These are phyloP conservation scores for Chironomus striatipennis DNA, from an alignment of 1,140 invertebrate species.

Conservation along the genomic window DNA sequence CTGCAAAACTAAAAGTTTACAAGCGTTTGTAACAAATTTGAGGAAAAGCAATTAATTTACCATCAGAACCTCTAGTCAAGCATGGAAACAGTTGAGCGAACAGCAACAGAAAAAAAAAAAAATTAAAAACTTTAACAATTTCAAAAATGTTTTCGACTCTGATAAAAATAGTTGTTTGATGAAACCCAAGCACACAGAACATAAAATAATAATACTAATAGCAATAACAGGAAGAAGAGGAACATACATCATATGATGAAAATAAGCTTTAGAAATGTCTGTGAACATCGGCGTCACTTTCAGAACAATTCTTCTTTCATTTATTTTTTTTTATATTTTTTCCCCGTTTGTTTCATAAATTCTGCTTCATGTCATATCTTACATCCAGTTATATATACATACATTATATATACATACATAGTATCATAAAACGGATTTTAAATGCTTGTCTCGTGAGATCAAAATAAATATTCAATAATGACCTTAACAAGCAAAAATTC, in stretches of 20 bases:
- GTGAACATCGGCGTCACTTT: slow-evolving; percentile 11
- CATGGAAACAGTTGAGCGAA: neutral
- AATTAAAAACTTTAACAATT: neutral
- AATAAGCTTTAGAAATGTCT: neutral
- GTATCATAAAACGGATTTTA: slow-evolving; percentile 9
- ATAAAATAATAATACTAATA: no score
- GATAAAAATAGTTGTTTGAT: no score
- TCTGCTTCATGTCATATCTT: neutral
- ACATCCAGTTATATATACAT: neutral
- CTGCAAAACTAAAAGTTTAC: no score
- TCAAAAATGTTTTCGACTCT: no score
- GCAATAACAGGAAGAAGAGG: neutral
- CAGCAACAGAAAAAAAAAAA: neutral
- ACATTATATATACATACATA: neutral
- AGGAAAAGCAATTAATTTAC: no score
- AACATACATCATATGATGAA: neutral
- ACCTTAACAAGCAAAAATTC: neutral
- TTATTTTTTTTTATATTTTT: no score
- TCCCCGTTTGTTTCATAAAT: neutral
- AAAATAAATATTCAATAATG: slow-evolving; percentile 15
- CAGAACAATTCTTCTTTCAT: neutral
- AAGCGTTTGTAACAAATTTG: no score
- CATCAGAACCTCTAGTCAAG: no score
- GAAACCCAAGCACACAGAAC: no score
- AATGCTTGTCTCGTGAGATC: neutral